phyloP scores from a whole-genome alignment of 2,888 invertebrate species.

The Lochmaea capreae region DNA sequence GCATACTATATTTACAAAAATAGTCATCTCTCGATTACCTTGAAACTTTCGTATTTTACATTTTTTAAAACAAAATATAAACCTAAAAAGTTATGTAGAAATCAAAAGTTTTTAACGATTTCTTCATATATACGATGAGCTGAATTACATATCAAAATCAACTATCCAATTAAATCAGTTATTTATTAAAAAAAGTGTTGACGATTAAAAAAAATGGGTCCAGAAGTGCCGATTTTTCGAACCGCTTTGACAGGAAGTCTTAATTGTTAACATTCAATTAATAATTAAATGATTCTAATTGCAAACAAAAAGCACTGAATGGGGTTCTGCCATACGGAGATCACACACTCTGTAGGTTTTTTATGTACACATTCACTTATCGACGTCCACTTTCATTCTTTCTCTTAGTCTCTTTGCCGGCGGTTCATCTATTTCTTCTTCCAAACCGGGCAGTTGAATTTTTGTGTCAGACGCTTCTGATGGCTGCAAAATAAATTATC shows the following conservation, averaged over 20 bases:
- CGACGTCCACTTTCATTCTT: constrained; percentile 60
- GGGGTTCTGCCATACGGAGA: constrained; percentile 43
- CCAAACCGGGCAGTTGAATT: constrained; percentile 79
- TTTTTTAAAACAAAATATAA: constrained; percentile 2
- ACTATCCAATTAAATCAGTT: neutral
- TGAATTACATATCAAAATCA: neutral
- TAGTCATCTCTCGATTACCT: neutral
- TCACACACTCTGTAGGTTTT: constrained; percentile 42
- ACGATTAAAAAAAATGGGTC: constrained; percentile 6
- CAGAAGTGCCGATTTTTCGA: constrained; percentile 26
- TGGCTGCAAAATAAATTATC: constrained; percentile 67
- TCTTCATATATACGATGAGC: neutral
- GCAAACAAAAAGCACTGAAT: constrained; percentile 43
- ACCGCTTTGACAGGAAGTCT: constrained; percentile 28
- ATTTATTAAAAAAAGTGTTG: neutral
- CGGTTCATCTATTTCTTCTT: constrained; percentile 66
- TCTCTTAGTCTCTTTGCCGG: constrained; percentile 63
- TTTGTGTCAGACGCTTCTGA: constrained; percentile 85
- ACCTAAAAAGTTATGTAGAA: neutral
- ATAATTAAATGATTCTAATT: constrained; percentile 43
- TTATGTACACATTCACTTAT: constrained; percentile 57
- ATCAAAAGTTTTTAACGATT: neutral
- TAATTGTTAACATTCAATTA: constrained; percentile 45
- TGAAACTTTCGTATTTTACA: neutral
- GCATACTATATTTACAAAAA: neutral